Percentiles rank a stretch among this genome's conserved stretches.
Evolutionary conservation across 1,140 invertebrate genomes (phyloP).

Genomic region (Atta texana): DNA sequence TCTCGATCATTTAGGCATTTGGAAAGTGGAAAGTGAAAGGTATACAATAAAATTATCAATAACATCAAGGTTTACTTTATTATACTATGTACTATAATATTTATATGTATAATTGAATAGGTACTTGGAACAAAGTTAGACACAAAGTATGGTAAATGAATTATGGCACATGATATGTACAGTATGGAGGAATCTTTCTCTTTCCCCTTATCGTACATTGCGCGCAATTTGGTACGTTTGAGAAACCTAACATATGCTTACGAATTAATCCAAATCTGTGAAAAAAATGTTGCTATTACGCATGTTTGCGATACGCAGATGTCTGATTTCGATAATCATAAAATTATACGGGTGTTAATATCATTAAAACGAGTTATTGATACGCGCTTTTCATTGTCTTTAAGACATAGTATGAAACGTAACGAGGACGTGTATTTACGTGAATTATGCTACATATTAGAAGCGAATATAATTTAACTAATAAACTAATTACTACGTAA

Average conservation of each 20-base stretch:
- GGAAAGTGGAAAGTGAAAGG: constrained; percentile 42
- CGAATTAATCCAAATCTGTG: constrained; percentile 35
- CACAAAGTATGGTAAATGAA: constrained; percentile 86
- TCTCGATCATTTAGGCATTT: background rate
- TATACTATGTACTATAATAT: constrained; percentile 85
- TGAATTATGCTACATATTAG: constrained; percentile 41
- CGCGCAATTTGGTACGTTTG: constrained; percentile 80
- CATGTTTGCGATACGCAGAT: constrained; percentile 12
- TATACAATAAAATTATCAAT: constrained; percentile 82
- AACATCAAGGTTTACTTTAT: constrained; percentile 87
- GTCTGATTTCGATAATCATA: constrained; percentile 2
- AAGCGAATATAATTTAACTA: constrained; percentile 74
- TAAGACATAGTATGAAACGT: constrained; percentile 38
- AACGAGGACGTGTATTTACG: constrained; percentile 36
- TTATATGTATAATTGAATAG: constrained; percentile 84
- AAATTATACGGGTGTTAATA: background rate
- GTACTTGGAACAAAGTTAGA: constrained; percentile 87
- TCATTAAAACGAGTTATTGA: constrained; percentile 30
- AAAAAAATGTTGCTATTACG: constrained; percentile 11
- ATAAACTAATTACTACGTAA: constrained; percentile 76
- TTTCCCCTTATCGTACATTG: constrained; percentile 77
- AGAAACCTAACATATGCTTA: constrained; percentile 39
- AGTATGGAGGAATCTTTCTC: constrained; percentile 80
- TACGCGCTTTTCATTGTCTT: constrained; percentile 28
- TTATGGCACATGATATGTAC: constrained; percentile 87